phyloP scores from a whole-genome alignment of 2,797 vertebrate genomes.

The Adelosebastes latens region DNA sequence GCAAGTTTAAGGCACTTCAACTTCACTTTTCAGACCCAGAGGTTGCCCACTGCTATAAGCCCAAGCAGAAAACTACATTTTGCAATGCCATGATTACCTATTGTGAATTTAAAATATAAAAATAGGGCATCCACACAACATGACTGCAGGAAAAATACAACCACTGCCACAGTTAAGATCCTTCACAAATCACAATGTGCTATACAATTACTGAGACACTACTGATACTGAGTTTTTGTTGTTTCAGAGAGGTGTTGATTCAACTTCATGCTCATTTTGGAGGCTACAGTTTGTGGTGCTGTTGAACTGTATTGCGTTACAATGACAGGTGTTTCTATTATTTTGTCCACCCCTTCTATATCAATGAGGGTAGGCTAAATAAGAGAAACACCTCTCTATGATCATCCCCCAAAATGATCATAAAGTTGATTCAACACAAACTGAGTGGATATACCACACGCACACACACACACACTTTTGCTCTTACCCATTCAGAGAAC shows the following conservation, averaged over 20 bases:
- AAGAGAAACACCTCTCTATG: not conserved
- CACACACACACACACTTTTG: not conserved
- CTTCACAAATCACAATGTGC: not conserved
- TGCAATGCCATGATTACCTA: not conserved
- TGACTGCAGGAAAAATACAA: not conserved
- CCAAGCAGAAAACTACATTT: not conserved
- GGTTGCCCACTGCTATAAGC: too few relatives aligned
- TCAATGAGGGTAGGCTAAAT: not conserved
- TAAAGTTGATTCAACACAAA: not conserved
- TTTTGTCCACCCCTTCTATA: not conserved
- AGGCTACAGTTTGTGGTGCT: not conserved
- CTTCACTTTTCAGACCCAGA: too few relatives aligned
- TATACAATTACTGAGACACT: not conserved
- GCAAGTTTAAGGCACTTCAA: too few relatives aligned
- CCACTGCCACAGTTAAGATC: not conserved
- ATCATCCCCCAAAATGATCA: not conserved
- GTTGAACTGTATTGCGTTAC: not conserved
- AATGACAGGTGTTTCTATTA: not conserved
- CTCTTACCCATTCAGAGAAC: slow-evolving; percentile 86
- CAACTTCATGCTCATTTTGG: too few relatives aligned
- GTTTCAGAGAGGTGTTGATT: too few relatives aligned
- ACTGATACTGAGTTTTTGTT: not conserved
- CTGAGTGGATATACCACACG: not conserved
- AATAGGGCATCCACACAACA: not conserved
- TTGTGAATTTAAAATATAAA: not conserved